phyloP scores from a whole-genome alignment of 2,113 vertebrate species.

The Zootoca vivipara region DNA sequence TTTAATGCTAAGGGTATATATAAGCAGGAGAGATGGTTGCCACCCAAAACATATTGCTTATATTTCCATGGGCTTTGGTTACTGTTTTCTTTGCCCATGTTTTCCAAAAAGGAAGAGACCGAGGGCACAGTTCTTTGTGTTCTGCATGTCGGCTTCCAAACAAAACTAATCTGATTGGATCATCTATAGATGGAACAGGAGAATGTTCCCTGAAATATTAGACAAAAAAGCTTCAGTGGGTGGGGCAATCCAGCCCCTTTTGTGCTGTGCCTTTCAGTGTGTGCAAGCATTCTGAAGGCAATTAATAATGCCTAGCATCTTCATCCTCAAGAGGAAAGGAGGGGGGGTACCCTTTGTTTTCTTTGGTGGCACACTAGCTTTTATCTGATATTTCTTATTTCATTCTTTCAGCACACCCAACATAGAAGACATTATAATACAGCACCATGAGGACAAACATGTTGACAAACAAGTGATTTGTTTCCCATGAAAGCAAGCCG shows the following conservation, averaged over 20 bases:
- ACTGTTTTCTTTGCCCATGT: neutral
- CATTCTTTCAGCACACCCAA: constrained; percentile 27
- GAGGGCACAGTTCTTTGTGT: neutral
- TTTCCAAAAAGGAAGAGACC: neutral
- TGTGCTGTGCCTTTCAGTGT: neutral
- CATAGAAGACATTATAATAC: constrained; percentile 15
- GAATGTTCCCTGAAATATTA: neutral
- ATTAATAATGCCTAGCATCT: neutral
- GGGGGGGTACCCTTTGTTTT: neutral
- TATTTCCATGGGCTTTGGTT: neutral
- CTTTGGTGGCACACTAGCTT: neutral
- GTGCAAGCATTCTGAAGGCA: neutral
- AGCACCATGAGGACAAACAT: constrained; percentile 11
- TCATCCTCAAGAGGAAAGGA: neutral
- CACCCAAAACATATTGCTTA: neutral
- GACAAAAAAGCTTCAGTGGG: neutral
- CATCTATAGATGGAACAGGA: neutral
- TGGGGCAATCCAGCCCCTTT: neutral
- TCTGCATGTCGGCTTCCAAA: neutral
- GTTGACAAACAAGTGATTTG: constrained; percentile 12
- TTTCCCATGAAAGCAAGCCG: constrained; percentile 25
- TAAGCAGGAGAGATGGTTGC: neutral
- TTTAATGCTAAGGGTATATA: neutral
- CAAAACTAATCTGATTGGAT: neutral
- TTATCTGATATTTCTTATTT: constrained; percentile 1